Evolutionary conservation across 2,113 vertebrate species (phyloP).

Genomic region (human (Homo sapiens)): DNA sequence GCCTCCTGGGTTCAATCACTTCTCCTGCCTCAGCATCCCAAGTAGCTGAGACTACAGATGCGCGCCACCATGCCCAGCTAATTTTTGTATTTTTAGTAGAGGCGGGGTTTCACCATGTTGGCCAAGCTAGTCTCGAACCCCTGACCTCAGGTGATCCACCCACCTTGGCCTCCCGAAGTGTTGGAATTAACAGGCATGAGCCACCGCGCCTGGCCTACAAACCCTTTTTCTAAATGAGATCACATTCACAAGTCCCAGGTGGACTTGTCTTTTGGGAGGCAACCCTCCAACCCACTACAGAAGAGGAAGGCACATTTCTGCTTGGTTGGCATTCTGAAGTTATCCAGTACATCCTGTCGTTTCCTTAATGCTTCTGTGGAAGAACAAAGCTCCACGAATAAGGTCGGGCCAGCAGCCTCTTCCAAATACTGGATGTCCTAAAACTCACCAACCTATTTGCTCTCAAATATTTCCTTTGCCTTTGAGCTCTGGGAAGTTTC

Average conservation of each 20-base stretch:
- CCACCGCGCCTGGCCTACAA: too few relatives aligned
- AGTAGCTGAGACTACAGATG: too few relatives aligned
- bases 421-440: neutral
- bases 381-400: neutral
- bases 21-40: too few relatives aligned
- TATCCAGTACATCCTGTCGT: fast-evolving
- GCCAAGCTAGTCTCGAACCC: too few relatives aligned
- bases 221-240: neutral
- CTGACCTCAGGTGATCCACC: too few relatives aligned
- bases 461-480: neutral
- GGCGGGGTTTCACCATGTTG: too few relatives aligned
- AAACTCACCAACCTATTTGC: neutral
- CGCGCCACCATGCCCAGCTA: too few relatives aligned
- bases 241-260: neutral
- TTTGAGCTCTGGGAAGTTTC: neutral
- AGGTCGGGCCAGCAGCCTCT: neutral
- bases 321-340: neutral
- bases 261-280: neutral
- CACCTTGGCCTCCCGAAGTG: too few relatives aligned
- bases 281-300: fast-evolving
- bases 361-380: neutral
- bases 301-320: fast-evolving
- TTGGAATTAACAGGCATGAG: too few relatives aligned
- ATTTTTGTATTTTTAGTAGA: too few relatives aligned
- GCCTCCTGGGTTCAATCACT: too few relatives aligned